Conservation (phyloP, 2,888 invertebrate species). For the Drosophila neoperkinsi region DNA sequence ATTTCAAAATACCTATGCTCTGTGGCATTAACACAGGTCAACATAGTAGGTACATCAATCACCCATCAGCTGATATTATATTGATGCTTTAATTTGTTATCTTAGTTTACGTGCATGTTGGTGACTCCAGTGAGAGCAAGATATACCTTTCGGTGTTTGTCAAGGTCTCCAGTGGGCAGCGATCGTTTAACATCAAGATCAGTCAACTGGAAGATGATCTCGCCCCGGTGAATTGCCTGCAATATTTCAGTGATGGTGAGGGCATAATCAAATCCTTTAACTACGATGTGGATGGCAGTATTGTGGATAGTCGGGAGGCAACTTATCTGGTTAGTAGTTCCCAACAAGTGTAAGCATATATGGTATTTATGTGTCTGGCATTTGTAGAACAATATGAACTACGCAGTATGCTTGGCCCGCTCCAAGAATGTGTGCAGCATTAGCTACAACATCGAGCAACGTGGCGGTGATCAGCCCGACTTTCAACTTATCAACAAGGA, state of each 20-base stretch:
- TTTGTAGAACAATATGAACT: constrained; percentile 90
- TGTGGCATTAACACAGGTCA: constrained; percentile 92
- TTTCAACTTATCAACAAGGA: constrained; percentile 90
- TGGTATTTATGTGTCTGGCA: not conserved
- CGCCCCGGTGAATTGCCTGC: constrained; percentile 88
- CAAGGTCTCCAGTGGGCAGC: constrained; percentile 85
- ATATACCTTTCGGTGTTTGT: constrained; percentile 89
- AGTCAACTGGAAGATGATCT: constrained; percentile 85
- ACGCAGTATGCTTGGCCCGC: constrained; percentile 90
- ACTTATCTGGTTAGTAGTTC: constrained; percentile 87
- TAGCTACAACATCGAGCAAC: constrained; percentile 86
- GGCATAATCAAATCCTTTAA: constrained; percentile 90
- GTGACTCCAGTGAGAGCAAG: constrained; percentile 87
- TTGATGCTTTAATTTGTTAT: constrained; percentile 19
- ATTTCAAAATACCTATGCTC: constrained; percentile 89
- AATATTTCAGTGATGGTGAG: constrained; percentile 87
- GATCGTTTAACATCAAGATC: constrained; percentile 89
- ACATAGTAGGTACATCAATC: constrained; percentile 87
- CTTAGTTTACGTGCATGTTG: constrained; percentile 91
- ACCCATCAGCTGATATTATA: fast-evolving
- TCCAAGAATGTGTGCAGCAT: constrained; percentile 88
- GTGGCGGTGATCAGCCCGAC: constrained; percentile 86
- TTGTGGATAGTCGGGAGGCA: constrained; percentile 86
- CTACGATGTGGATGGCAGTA: constrained; percentile 87
- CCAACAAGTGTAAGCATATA: not conserved